A percentile compares a stretch with the other conserved stretches of the same genome.
Conservation (phyloP, 2,113 vertebrate genomes). For the Gavialis gangeticus region DNA sequence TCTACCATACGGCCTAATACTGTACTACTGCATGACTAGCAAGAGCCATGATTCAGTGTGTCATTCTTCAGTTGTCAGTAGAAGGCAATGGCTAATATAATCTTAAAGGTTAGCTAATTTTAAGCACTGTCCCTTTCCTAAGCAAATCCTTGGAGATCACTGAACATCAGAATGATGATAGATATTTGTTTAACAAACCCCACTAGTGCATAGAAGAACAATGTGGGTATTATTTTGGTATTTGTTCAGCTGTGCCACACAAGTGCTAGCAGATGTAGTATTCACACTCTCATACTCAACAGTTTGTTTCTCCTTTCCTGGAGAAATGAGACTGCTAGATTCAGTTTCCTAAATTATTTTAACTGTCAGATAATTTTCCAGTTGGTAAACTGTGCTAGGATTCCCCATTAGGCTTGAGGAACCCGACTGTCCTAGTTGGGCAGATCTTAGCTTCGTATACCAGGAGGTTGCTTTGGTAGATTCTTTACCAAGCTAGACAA, state of each 20-base stretch:
- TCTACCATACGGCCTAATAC: neutral
- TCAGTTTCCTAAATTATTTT: neutral
- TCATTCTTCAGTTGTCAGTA: neutral
- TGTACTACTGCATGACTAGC: neutral
- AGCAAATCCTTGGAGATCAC: neutral
- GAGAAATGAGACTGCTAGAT: neutral
- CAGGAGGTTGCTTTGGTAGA: too few species aligned
- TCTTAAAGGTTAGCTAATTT: neutral
- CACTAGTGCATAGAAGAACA: neutral
- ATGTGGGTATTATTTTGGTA: neutral
- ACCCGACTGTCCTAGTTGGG: too few species aligned
- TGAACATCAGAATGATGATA: neutral
- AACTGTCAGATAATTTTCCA: too few species aligned
- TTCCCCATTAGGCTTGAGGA: too few species aligned
- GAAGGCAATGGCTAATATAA: neutral
- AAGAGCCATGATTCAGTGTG: neutral
- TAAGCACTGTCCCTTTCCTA: neutral
- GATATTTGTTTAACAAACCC: neutral
- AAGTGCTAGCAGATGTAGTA: neutral
- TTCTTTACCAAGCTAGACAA: too few species aligned
- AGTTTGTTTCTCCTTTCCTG: neutral
- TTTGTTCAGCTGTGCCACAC: neutral
- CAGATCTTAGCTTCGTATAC: too few species aligned
- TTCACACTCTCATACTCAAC: neutral
- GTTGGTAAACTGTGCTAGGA: too few species aligned